Percentiles rank a stretch among this genome's conserved stretches.
phyloP scores from a whole-genome alignment of 2,113 vertebrate genomes.

The Stegostoma tigrinum region DNA sequence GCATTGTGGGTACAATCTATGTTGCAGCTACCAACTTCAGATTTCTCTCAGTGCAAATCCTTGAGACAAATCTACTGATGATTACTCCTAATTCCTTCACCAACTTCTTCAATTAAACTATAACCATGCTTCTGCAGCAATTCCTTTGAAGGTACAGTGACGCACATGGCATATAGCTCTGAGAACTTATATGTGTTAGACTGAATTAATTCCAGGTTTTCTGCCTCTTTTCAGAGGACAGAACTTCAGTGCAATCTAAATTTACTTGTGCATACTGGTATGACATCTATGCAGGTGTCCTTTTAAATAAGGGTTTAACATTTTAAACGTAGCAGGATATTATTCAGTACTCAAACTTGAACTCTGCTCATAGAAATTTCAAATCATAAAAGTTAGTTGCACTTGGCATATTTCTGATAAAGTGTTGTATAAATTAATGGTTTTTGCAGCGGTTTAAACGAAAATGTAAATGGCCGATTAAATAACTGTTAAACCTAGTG shows the following conservation, averaged over 20 bases:
- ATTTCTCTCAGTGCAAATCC: neutral
- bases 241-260: too few relatives aligned
- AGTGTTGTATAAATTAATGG: neutral
- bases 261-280: too few relatives aligned
- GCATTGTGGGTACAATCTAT: too few relatives aligned
- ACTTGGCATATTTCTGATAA: neutral
- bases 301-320: too few relatives aligned
- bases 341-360: too few relatives aligned
- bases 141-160: neutral
- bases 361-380: neutral
- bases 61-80: neutral
- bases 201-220: too few relatives aligned
- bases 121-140: neutral
- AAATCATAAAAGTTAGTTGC: neutral
- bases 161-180: neutral
- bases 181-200: too few relatives aligned
- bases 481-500: neutral
- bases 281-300: too few relatives aligned
- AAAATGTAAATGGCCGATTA: neutral
- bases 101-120: neutral
- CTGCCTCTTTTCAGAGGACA: too few relatives aligned
- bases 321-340: too few relatives aligned
- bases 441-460: neutral
- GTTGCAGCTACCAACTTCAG: neutral
- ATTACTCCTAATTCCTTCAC: neutral